Percentiles rank a stretch among this genome's conserved stretches.
Conservation (phyloP, 2,113 vertebrate species). For the Telmatochromis sp. region DNA sequence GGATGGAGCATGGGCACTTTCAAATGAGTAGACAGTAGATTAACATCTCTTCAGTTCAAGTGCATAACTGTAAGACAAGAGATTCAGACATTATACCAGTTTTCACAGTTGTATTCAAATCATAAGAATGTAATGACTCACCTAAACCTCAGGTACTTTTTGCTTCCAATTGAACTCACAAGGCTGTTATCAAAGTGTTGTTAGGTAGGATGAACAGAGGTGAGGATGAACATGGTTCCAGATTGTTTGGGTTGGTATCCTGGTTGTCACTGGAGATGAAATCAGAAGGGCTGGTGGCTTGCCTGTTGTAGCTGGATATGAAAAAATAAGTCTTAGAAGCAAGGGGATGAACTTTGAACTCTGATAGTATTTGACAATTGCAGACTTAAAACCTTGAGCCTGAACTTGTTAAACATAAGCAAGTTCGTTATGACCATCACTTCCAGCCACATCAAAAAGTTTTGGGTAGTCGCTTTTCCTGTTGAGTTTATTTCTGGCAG, state of each 20-base stretch:
- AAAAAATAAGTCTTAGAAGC: not conserved
- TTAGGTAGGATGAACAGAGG: not conserved
- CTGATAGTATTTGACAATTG: not conserved
- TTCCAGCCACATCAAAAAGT: not conserved
- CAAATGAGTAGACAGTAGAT: not conserved
- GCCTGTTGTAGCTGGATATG: rapidly evolving
- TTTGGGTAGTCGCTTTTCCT: not conserved
- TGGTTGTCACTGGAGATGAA: not conserved
- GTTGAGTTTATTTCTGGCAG: rapidly evolving
- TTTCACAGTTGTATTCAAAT: rapidly evolving
- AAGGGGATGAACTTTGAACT: rapidly evolving
- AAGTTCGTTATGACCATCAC: not conserved
- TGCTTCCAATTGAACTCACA: not conserved
- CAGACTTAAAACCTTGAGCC: not conserved
- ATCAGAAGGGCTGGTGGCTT: rapidly evolving
- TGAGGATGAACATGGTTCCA: not conserved
- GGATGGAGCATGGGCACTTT: not conserved
- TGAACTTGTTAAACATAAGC: not conserved
- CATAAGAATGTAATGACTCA: not conserved
- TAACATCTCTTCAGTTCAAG: not conserved
- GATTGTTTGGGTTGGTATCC: not conserved
- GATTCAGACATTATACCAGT: not conserved
- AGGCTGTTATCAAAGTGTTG: not conserved
- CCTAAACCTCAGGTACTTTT: rapidly evolving
- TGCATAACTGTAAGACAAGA: rapidly evolving